These are phyloP conservation scores for Muscicapa comitata DNA, from an alignment of 2,797 vertebrate genomes.

Conservation along the genomic window DNA sequence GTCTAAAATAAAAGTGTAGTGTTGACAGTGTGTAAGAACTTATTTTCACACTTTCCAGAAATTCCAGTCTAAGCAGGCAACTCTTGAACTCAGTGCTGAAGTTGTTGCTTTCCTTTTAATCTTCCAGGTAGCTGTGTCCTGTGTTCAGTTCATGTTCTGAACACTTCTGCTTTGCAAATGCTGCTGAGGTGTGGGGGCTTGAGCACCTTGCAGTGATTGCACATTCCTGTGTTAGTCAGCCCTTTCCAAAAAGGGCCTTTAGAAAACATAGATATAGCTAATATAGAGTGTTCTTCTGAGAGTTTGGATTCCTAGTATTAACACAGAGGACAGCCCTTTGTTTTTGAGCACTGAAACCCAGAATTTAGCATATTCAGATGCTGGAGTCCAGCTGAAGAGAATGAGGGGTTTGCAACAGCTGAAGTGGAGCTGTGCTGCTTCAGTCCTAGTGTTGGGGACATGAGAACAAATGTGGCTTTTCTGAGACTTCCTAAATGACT, in stretches of 20 bases:
- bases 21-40: not conserved
- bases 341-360: not conserved
- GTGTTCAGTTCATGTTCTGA: not conserved
- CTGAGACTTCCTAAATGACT: not conserved
- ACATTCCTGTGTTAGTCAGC: no score
- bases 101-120: not conserved
- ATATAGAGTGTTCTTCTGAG: fast-evolving
- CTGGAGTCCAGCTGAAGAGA: not conserved
- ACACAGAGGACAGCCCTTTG: not conserved
- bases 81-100: not conserved
- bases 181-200: not conserved
- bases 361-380: fast-evolving
- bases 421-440: not conserved
- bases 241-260: not conserved
- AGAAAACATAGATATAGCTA: not conserved
- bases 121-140: not conserved
- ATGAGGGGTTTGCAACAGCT: not conserved
- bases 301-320: fast-evolving
- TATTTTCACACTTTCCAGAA: not conserved
- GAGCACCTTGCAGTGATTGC: not conserved
- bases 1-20: not conserved
- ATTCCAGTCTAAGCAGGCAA: not conserved
- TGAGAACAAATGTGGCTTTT: not conserved
- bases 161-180: not conserved
- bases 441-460: fast-evolving